Conservation (phyloP, 2,888 invertebrate species). For the Drosophila meridionalis region DNA sequence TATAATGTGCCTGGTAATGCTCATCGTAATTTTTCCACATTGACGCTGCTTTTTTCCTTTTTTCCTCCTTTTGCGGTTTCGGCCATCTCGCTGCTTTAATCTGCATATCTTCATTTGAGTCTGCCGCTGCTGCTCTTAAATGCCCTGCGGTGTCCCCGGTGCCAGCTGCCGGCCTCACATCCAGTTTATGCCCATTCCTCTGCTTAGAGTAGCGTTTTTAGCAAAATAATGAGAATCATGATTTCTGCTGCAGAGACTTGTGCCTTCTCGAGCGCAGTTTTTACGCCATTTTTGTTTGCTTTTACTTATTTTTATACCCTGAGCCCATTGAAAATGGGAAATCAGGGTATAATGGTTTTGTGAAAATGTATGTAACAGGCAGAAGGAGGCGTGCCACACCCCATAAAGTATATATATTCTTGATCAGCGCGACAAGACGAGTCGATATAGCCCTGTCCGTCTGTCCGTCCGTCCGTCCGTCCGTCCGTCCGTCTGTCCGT, state of each 20-base stretch:
- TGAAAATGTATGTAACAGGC: too few species aligned
- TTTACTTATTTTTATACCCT: constrained; percentile 14
- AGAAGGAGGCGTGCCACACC: too few species aligned
- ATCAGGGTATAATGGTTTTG: too few species aligned
- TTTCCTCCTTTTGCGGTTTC: constrained; percentile 40
- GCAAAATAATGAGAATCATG: constrained; percentile 83
- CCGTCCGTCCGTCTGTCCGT: too few species aligned
- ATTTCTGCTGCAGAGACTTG: constrained; percentile 75
- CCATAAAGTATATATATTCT: too few species aligned
- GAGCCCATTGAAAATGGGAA: too few species aligned
- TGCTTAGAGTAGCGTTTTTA: constrained; percentile 64
- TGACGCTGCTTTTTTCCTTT: constrained; percentile 59
- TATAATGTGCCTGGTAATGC: constrained; percentile 84
- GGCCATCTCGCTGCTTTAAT: constrained; percentile 79
- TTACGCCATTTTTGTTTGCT: constrained; percentile 63
- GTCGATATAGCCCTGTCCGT: too few species aligned
- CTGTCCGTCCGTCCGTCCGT: too few species aligned
- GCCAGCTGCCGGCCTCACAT: constrained; percentile 23
- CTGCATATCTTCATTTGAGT: constrained; percentile 84
- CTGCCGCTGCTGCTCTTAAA: constrained; percentile 66
- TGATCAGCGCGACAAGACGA: too few species aligned
- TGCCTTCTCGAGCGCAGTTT: constrained; percentile 55
- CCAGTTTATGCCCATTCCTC: constrained; percentile 26
- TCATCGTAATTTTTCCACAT: constrained; percentile 84
- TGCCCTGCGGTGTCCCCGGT: constrained; percentile 57